phyloP scores from a whole-genome alignment of 1,140 invertebrate species.

The Drosophila virilis region DNA sequence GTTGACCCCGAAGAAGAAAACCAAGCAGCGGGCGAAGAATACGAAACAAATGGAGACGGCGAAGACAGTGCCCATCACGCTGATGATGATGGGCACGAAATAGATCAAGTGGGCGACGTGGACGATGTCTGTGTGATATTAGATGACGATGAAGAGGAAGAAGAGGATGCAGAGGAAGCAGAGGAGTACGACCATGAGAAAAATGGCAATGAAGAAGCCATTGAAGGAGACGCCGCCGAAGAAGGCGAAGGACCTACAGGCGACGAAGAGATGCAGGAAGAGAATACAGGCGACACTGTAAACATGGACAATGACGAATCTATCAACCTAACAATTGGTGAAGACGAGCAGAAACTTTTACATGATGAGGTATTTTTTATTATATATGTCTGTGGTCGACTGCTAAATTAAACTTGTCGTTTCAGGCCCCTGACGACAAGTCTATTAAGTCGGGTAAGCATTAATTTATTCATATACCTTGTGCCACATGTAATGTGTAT shows the following conservation, averaged over 20 bases:
- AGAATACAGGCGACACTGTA: conserved; percentile 67
- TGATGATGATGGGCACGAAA: conserved; percentile 83
- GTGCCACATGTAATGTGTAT: not conserved
- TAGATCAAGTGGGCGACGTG: conserved; percentile 84
- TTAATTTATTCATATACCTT: not conserved
- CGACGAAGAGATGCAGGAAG: conserved; percentile 58
- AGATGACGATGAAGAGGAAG: conserved; percentile 75
- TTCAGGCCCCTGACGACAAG: conserved; percentile 80
- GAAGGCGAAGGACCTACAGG: conserved; percentile 34
- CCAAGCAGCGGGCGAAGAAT: conserved; percentile 33
- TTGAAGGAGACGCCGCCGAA: conserved; percentile 34
- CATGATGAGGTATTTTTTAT: conserved; percentile 87
- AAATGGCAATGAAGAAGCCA: conserved; percentile 29
- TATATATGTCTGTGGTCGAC: not conserved
- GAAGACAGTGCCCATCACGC: conserved; percentile 73
- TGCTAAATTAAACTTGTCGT: conserved; percentile 20
- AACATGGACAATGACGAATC: conserved; percentile 88
- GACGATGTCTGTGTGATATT: conserved; percentile 75
- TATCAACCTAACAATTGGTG: conserved; percentile 91
- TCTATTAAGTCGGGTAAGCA: conserved; percentile 77
- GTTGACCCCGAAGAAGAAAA: conserved; percentile 45
- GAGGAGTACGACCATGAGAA: conserved; percentile 47
- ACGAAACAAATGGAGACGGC: conserved; percentile 61
- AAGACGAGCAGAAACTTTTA: conserved; percentile 91
- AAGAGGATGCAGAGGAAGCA: conserved; percentile 56